These are phyloP conservation scores for Teleiodes luculella DNA, from an alignment of 2,888 invertebrate genomes.

Conservation along the genomic window DNA sequence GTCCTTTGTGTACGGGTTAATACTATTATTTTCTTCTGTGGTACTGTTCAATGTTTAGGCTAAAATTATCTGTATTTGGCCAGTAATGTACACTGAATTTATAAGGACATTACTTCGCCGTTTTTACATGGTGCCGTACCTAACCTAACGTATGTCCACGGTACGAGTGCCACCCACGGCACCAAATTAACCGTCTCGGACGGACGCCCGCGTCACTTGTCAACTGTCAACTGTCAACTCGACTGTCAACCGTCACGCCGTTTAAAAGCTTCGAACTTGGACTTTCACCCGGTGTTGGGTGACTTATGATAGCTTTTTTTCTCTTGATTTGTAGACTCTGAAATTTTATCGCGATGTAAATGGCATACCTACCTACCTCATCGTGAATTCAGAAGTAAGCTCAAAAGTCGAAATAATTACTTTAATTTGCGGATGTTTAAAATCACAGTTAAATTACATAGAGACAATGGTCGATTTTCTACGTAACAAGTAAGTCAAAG, in stretches of 20 bases:
- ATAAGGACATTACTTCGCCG: not conserved
- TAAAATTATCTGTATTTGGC: too few species aligned
- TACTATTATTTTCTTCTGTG: too few species aligned
- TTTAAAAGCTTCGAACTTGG: slow-evolving; percentile 63
- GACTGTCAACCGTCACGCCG: slow-evolving; percentile 57
- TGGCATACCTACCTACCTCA: too few species aligned
- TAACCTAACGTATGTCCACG: not conserved
- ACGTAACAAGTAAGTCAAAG: too few species aligned
- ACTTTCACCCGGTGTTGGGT: slow-evolving; percentile 69
- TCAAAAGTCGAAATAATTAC: too few species aligned
- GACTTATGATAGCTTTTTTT: slow-evolving; percentile 36
- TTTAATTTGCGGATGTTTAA: too few species aligned
- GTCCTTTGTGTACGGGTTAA: too few species aligned
- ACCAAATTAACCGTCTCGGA: slow-evolving; percentile 70
- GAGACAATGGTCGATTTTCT: too few species aligned
- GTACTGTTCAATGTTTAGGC: too few species aligned
- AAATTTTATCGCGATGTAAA: too few species aligned
- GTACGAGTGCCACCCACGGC: slow-evolving; percentile 31
- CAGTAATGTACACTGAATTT: not conserved
- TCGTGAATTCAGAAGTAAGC: too few species aligned
- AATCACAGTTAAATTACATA: too few species aligned
- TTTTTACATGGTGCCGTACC: not conserved
- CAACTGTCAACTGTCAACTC: slow-evolving; percentile 59
- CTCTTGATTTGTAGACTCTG: slow-evolving; percentile 32
- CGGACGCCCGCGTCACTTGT: slow-evolving; percentile 71